Percentiles rank a stretch among this genome's conserved stretches.
phyloP scores from a whole-genome alignment of 2,888 invertebrate genomes.

The Limnephilus rhombicus region DNA sequence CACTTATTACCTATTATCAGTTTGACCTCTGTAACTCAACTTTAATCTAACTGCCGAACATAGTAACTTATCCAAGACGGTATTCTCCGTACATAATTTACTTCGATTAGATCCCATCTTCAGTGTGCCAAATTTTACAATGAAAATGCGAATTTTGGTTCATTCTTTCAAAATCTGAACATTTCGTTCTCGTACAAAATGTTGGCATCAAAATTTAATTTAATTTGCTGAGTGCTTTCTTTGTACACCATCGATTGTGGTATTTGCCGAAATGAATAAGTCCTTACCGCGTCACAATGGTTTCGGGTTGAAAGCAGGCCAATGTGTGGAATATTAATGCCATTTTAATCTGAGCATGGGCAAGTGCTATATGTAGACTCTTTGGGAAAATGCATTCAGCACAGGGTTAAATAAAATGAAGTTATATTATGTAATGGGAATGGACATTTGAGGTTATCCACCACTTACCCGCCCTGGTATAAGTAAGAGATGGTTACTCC shows the following conservation, averaged over 20 bases:
- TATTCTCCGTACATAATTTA: too few species aligned
- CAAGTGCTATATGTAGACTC: neutral
- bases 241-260: slow-evolving; percentile 6
- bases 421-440: too few species aligned
- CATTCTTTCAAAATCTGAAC: neutral
- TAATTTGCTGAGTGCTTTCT: slow-evolving; percentile 24
- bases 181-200: neutral
- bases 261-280: neutral
- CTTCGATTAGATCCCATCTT: too few species aligned
- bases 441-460: too few species aligned
- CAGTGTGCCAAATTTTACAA: neutral
- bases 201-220: neutral
- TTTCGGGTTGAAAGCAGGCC: neutral
- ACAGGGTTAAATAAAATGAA: too few species aligned
- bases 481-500: too few species aligned
- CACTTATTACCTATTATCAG: too few species aligned
- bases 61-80: too few species aligned
- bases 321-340: neutral
- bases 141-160: neutral
- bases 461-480: too few species aligned
- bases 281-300: neutral
- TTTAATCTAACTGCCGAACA: too few species aligned
- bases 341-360: neutral
- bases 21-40: too few species aligned
- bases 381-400: neutral